Conservation (phyloP, 2,113 vertebrate genomes). For the Stercorarius parasiticus region DNA sequence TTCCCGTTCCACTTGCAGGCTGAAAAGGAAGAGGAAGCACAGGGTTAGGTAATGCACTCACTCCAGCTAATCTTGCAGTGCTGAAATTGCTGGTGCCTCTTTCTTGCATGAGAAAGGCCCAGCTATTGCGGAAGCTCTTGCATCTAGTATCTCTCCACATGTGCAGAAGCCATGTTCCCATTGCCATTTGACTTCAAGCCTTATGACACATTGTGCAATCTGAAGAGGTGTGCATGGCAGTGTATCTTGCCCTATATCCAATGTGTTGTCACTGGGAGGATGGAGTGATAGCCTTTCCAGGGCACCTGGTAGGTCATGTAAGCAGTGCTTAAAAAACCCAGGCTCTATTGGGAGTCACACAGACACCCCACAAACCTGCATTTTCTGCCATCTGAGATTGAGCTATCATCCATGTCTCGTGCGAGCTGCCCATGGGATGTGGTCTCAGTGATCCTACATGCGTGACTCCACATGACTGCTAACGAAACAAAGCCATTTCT, state of each 20-base stretch:
- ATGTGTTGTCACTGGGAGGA: neutral
- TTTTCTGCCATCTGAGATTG: neutral
- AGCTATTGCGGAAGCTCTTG: neutral
- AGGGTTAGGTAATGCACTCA: neutral
- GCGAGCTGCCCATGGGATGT: neutral
- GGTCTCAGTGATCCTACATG: neutral
- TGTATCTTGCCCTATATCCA: neutral
- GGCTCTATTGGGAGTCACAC: neutral
- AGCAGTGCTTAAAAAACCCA: neutral
- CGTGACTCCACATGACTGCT: accelerated
- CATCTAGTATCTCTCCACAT: neutral
- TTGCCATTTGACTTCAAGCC: neutral
- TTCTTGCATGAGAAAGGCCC: neutral
- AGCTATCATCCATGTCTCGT: accelerated
- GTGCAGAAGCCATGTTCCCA: neutral
- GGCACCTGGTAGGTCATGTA: neutral
- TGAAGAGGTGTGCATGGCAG: neutral
- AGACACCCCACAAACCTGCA: neutral
- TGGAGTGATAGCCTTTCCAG: neutral
- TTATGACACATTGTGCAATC: neutral
- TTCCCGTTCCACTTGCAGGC: neutral
- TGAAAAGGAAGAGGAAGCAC: neutral
- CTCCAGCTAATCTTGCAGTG: neutral
- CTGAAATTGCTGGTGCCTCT: neutral
- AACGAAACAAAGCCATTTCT: neutral